phyloP scores from a whole-genome alignment of 2,797 vertebrate genomes.

The Pogoniulus pusillus region DNA sequence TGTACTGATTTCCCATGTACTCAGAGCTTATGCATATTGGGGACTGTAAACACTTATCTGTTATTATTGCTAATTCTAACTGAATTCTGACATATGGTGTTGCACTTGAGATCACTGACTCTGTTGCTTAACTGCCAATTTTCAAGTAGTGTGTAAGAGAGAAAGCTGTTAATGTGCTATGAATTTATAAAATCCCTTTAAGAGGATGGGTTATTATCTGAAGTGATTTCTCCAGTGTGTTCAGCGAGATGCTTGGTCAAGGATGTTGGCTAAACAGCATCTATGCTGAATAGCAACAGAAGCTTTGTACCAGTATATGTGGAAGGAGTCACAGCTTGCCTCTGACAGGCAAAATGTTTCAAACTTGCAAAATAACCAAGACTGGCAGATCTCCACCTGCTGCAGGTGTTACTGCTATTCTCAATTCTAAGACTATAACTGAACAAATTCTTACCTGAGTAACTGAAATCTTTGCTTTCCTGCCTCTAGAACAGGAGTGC shows the following conservation, averaged over 20 bases:
- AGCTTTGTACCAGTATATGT: not conserved
- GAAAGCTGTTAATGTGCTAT: not conserved
- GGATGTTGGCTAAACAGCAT: not conserved
- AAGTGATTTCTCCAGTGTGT: not conserved
- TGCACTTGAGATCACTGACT: not conserved
- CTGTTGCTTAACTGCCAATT: not conserved
- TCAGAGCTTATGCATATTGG: not conserved
- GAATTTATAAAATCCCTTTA: not conserved
- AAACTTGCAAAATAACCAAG: not conserved
- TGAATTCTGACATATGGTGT: not conserved
- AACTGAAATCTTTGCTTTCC: not conserved
- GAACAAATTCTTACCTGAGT: not conserved
- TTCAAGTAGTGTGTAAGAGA: not conserved
- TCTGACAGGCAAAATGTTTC: not conserved
- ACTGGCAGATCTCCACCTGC: not conserved
- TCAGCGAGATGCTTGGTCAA: not conserved
- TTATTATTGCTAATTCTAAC: not conserved
- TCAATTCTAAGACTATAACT: not conserved
- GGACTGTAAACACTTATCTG: not conserved
- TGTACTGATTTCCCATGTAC: not conserved
- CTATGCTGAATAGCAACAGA: not conserved
- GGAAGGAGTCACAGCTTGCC: not conserved
- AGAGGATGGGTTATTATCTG: not conserved
- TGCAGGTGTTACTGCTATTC: not conserved
- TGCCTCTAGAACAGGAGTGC: not conserved